Conservation (phyloP, 2,113 vertebrate genomes). For the Neoarius graeffei region DNA sequence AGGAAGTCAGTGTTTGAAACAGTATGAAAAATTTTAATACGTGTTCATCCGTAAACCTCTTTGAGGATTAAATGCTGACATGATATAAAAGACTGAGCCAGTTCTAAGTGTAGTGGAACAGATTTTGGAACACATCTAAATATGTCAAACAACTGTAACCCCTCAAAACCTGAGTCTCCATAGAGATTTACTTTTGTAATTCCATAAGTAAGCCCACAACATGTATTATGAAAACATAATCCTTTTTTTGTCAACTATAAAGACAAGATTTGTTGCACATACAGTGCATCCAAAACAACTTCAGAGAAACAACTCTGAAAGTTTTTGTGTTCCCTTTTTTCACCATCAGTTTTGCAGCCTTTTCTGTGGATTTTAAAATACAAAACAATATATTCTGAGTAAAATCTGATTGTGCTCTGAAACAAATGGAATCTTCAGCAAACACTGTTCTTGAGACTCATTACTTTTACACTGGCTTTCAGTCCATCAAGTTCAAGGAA, state of each 20-base stretch:
- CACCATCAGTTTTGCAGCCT: background rate
- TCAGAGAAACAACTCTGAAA: background rate
- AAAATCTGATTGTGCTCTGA: background rate
- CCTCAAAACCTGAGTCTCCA: too few species aligned
- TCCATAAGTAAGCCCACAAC: background rate
- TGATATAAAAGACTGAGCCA: too few species aligned
- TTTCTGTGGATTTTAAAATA: background rate
- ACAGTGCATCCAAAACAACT: background rate
- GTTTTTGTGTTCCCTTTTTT: background rate
- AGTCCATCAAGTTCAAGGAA: conserved; percentile 25
- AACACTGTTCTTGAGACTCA: conserved; percentile 27
- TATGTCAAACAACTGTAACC: too few species aligned
- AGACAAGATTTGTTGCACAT: background rate
- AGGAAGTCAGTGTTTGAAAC: too few species aligned
- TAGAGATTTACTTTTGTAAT: too few species aligned
- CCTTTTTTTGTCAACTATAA: background rate
- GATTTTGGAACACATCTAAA: too few species aligned
- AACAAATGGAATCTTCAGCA: background rate
- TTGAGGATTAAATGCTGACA: too few species aligned
- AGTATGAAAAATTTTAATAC: too few species aligned
- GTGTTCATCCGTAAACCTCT: too few species aligned
- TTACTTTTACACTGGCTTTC: conserved; percentile 31
- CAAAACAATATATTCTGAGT: background rate
- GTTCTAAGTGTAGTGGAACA: too few species aligned
- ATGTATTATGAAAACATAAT: background rate